Evolutionary conservation across 2,797 vertebrate species (phyloP), one percentile per base, ranked within the genome.

Genomic region (Lacerta bilineata): DNA sequence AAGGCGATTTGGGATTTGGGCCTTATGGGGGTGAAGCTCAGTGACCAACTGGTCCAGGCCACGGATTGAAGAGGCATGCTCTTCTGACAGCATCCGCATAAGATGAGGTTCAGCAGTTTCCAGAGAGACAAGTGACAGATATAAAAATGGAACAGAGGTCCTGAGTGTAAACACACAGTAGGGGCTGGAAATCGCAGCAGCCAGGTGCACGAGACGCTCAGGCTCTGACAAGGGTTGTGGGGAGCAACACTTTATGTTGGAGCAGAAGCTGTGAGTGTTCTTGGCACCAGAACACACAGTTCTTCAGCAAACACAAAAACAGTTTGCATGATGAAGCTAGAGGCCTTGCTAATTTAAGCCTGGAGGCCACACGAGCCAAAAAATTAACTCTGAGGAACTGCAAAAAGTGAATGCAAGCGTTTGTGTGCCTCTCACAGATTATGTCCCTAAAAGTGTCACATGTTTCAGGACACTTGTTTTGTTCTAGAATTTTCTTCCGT

Each of bases 301-400:
- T 80, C 59, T 55, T 5, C n/a, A 46, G 81, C 0, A 1, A 23
- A 81, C 17, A 82, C 71, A 7, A 10, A 13, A 88, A 33, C 29
- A 55, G 59, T 74, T 41, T 85, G 77, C 61, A n/a, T 50, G n/a
- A 66, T 72, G 69, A 55, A 85, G 41, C 39, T 71, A 59, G 68
- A 29, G 11, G 23, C 23, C 71, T 81, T 81, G n/a, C 55, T 89
- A 66, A 89, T 89, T 81, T 85, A 81, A 89, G 59, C 33, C 33
- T 68, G 41, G 83, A 85, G 69, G 66, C 33, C 68, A 18, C 59
- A 23, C 50, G 3, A 75, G 77, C 78, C 83, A 89, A 80, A 64
- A 55, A 66, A 59, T 64, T 71, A 64, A 81, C 29, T 82, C 23
- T 18, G 2, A 66, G 33, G n/a, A 82, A 76, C 20, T 29, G 27